These are phyloP conservation scores for Grus americana DNA, from an alignment of 2,113 vertebrate genomes.

Conservation along the genomic window DNA sequence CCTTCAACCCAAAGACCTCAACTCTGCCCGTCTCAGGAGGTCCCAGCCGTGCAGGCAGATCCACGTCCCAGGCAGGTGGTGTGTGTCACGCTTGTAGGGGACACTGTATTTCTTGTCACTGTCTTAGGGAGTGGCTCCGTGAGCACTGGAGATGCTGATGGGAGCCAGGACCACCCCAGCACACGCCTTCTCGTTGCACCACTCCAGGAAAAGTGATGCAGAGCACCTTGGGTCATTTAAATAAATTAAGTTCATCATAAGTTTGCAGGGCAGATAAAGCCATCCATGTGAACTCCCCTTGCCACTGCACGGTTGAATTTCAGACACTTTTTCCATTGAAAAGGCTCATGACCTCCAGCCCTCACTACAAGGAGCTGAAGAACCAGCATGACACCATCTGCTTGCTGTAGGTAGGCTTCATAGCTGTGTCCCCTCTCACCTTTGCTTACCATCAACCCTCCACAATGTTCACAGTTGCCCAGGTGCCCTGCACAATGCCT, in stretches of 20 bases:
- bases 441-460: not conserved
- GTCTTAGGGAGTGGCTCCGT: not conserved
- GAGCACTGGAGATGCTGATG: not conserved
- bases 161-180: not conserved
- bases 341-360: not conserved
- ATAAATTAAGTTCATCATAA: not conserved
- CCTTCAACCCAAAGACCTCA: not conserved
- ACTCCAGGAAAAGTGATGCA: fast-evolving
- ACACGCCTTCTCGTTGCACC: not conserved
- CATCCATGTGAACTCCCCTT: fast-evolving
- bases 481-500: fast-evolving
- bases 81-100: not conserved
- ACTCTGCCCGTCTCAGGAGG: too few relatives aligned
- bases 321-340: not conserved
- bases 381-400: fast-evolving
- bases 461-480: fast-evolving
- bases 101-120: not conserved
- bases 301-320: not conserved
- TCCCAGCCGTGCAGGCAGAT: not conserved
- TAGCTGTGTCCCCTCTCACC: fast-evolving
- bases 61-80: fast-evolving
- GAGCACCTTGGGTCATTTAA: not conserved
- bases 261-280: not conserved
- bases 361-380: not conserved
- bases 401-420: fast-evolving